Evolutionary conservation across 2,797 vertebrate genomes (phyloP), one percentile per base, ranked within the genome.

Genomic region (Channallabes apus): DNA sequence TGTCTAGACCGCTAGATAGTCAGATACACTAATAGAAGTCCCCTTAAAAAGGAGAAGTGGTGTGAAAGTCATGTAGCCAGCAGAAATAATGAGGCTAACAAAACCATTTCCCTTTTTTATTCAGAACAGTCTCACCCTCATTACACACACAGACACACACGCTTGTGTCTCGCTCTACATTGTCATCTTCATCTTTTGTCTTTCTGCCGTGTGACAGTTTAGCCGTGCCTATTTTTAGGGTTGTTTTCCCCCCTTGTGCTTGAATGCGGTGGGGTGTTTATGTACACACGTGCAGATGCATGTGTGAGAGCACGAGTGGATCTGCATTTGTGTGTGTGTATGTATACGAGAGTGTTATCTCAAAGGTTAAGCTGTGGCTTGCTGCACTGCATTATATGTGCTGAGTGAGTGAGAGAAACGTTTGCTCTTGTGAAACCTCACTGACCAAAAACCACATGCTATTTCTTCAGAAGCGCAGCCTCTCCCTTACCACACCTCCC

Each of bases 391-490:
- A 91, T 91, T 94, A 93, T 85, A 88, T 92, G 89, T 92, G 93
- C 93, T 95, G 93, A 94, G 90, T 93, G 89, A 93, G 93, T 94
- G 94, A 94, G 92, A 92, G 93, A 94, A 91, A 94, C 91, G 92
- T 90, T 90, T 88, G 88, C 90, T 93, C 93, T 94, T 88, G 86
- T 90, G 90, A 93, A 93, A 95, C 91, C 93, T 95, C 94, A 89
- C 94, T 94, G 94, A 94, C 93, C 94, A 92, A 93, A 95, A 95
- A 92, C 95, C 95, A 93, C 95, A 95, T 91, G 90, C 90, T 92
- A 92, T 92, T 80, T 87, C 88, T 89, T 85, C 91, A 86, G 91
- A 91, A 86, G 91, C 90, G 90, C 85, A 88, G 89, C 84, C 90
- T 90, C 46, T 84, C 35, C 77, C 77, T 4, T 65, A 56, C 85